These are phyloP conservation scores for Agonopterix heracliana DNA, from an alignment of 2,888 invertebrate species.

Conservation along the genomic window DNA sequence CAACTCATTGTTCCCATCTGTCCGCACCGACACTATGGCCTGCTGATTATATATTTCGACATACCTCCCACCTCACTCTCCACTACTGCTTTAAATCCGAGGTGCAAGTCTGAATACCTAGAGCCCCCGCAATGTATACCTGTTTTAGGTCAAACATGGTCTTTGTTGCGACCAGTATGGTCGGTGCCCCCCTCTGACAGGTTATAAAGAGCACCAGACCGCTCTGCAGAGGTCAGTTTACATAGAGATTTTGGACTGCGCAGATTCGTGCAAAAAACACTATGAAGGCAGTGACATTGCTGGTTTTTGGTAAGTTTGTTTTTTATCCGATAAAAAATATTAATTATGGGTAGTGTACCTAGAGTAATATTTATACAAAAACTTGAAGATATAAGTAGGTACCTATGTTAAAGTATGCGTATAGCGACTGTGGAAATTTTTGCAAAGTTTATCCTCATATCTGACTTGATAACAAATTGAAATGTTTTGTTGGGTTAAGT, in stretches of 20 bases:
- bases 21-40: too few relatives aligned
- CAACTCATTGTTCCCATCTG: too few relatives aligned
- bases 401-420: too few relatives aligned
- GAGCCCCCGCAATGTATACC: not conserved
- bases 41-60: constrained; percentile 1
- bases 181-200: constrained; percentile 27
- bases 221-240: constrained; percentile 33
- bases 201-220: constrained; percentile 32
- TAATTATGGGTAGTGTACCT: too few relatives aligned
- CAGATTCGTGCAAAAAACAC: constrained; percentile 20
- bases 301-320: constrained; percentile 56
- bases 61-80: not conserved
- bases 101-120: not conserved
- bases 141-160: not conserved
- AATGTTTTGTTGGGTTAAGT: too few relatives aligned
- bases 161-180: constrained; percentile 1
- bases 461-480: too few relatives aligned
- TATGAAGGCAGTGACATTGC: constrained; percentile 49
- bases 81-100: constrained; percentile 15
- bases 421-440: too few relatives aligned
- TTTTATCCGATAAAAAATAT: constrained; percentile 1
- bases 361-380: too few relatives aligned
- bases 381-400: too few relatives aligned
- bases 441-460: too few relatives aligned
- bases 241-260: constrained; percentile 27